Evolutionary conservation across 2,888 invertebrate species (phyloP).

Genomic region (Scrobipalpa costella): DNA sequence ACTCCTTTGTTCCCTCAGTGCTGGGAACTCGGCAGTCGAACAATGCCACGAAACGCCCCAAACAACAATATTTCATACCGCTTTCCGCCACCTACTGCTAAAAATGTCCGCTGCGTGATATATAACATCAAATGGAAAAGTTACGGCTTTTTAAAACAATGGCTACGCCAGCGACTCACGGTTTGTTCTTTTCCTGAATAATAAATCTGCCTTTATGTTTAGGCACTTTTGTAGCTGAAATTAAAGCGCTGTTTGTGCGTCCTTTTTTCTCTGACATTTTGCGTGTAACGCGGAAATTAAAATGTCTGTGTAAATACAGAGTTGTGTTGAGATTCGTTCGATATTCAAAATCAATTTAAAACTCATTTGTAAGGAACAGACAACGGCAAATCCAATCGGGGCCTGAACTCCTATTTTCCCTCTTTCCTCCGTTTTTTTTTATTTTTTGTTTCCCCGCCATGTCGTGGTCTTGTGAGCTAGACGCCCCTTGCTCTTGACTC

Average conservation of each 20-base stretch:
- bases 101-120: conserved; percentile 79
- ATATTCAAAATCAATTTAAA: conserved; percentile 78
- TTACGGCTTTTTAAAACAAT: conserved; percentile 79
- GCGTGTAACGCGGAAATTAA: conserved; percentile 27
- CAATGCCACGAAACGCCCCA: conserved; percentile 74
- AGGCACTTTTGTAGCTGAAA: conserved; percentile 35
- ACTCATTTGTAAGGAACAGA: conserved; percentile 78
- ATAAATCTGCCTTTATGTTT: conserved; percentile 55
- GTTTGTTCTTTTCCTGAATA: conserved; percentile 62
- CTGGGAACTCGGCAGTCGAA: conserved; percentile 70
- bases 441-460: conserved; percentile 61
- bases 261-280: conserved; percentile 29
- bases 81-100: conserved; percentile 80
- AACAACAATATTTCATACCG: conserved; percentile 81
- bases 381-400: conserved; percentile 77
- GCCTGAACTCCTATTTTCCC: conserved; percentile 68
- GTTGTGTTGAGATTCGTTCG: conserved; percentile 62
- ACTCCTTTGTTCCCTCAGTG: conserved; percentile 73
- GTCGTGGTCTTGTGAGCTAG: conserved; percentile 76
- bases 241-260: conserved; percentile 14
- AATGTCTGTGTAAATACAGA: conserved; percentile 36
- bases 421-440: conserved; percentile 52
- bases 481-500: conserved; percentile 78
- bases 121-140: conserved; percentile 78
- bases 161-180: conserved; percentile 56